These are phyloP conservation scores for Ladona fulva DNA, from an alignment of 1,140 invertebrate species.

Conservation along the genomic window DNA sequence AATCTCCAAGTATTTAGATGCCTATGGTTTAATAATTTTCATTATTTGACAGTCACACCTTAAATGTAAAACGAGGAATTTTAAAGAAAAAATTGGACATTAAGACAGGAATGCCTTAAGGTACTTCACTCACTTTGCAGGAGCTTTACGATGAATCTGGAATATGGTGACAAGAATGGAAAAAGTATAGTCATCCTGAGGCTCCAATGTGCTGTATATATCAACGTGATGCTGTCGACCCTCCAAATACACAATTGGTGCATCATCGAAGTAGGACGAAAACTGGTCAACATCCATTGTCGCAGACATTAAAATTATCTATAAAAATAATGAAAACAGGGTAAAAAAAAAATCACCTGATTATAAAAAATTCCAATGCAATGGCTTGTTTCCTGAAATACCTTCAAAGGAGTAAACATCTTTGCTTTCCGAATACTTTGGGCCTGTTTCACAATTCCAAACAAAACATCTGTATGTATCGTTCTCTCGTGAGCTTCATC, in stretches of 20 bases:
- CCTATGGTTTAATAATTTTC: no score
- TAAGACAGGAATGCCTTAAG: no score
- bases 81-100: no score
- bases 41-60: no score
- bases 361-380: no score
- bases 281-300: conserved; percentile 94
- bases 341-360: no score
- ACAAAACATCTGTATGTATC: conserved; percentile 86
- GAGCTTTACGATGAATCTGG: conserved; percentile 77
- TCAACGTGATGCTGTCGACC: conserved; percentile 80
- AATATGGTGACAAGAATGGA: conserved; percentile 77
- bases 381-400: conserved; percentile 28
- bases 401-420: conserved; percentile 53
- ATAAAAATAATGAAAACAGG: conserved; percentile 27
- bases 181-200: conserved; percentile 78
- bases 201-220: conserved; percentile 62
- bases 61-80: no score
- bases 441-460: conserved; percentile 71
- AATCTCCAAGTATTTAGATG: no score
- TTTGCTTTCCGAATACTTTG: conserved; percentile 58
- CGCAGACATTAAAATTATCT: conserved; percentile 85
- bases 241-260: conserved; percentile 77
- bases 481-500: conserved; percentile 98
- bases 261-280: conserved; percentile 78
- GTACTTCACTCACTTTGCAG: conserved; percentile 57